Base-by-base conservation (phyloP, 2,797 vertebrate species). In the Acropternis orthonyx region DNA sequence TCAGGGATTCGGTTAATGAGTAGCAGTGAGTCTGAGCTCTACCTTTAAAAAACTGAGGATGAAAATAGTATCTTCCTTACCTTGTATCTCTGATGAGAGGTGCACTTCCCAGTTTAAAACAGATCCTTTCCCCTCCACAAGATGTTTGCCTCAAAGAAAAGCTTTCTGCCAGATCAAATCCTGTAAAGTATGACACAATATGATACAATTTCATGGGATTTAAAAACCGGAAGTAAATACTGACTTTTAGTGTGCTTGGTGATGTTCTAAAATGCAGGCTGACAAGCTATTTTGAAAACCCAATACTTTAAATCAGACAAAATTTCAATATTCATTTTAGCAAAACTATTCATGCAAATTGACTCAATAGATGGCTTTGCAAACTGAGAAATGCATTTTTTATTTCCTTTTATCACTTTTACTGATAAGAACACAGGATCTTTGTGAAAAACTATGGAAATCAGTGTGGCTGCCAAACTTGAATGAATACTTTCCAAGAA, bases 81-180 rank as follows among this genome's bases (percentile, higher is more conserved):
- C 98, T 98, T 79, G 99, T 99, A 21, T 98, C 97, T 98, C 98
- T 99, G 94, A 99, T 97, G 66, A 99, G 98, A 65, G 98, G 98
- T 51, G 97, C 97, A 34, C 97, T 99, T 96, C 99, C 99, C 92
- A 99, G 96, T 88, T 98, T 99, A 98, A 98, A 99, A 34, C 99
- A 98, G 15, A 97, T 92, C 96, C 98, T 98, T 95, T 98, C 98
- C 67, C 98, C 98, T 93, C 98, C 98, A 88, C 98, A 97, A 28
- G 98, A 98, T 55, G 98, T 98, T 89, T 97, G 99, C 89, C 98
- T 98, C 76, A 99, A 97, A 92, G 99, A 98, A 98, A 99, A 99
- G 68, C 97, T 98, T 96, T 99, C 98, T 66, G 98, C 98, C 92
- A 99, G 98, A 97, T 99, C 99, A 96, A 99, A 99, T 86, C 99